Conservation (phyloP, 2,888 invertebrate genomes). For the Ophonus ardosiacus region DNA sequence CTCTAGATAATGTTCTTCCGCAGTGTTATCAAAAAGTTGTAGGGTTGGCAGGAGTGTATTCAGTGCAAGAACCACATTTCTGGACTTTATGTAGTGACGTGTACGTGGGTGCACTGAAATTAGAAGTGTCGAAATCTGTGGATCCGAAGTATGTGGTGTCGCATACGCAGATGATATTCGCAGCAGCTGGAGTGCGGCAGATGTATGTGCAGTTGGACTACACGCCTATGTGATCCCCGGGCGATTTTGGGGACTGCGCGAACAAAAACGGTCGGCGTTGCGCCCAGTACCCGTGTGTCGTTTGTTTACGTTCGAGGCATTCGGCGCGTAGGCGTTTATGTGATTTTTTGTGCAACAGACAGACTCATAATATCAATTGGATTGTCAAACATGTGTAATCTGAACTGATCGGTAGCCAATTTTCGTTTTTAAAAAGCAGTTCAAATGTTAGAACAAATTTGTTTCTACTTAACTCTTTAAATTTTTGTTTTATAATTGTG, state of each 20-base stretch:
- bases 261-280: slow-evolving; percentile 40
- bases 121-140: slow-evolving; percentile 95
- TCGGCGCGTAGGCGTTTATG: slow-evolving; percentile 67
- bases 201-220: slow-evolving; percentile 96
- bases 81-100: slow-evolving; percentile 98
- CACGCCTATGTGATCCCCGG: slow-evolving; percentile 83
- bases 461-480: not conserved
- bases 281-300: slow-evolving; percentile 66
- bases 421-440: slow-evolving; percentile 20
- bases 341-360: slow-evolving; percentile 55
- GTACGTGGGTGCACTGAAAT: slow-evolving; percentile 94
- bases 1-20: slow-evolving; percentile 89
- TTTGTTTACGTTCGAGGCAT: slow-evolving; percentile 67
- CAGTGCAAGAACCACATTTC: slow-evolving; percentile 98
- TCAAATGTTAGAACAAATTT: slow-evolving; percentile 29
- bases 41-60: slow-evolving; percentile 94
- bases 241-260: not conserved
- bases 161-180: slow-evolving; percentile 96
- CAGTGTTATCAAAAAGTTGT: slow-evolving; percentile 94
- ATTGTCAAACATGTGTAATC: slow-evolving; percentile 61
- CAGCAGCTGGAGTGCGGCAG: slow-evolving; percentile 93
- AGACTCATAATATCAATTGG: slow-evolving; percentile 53
- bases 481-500: not conserved
- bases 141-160: slow-evolving; percentile 95
- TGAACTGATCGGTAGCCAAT: slow-evolving; percentile 27